These are phyloP conservation scores for Rachycentron canadum DNA, from an alignment of 2,797 vertebrate species.

Conservation along the genomic window DNA sequence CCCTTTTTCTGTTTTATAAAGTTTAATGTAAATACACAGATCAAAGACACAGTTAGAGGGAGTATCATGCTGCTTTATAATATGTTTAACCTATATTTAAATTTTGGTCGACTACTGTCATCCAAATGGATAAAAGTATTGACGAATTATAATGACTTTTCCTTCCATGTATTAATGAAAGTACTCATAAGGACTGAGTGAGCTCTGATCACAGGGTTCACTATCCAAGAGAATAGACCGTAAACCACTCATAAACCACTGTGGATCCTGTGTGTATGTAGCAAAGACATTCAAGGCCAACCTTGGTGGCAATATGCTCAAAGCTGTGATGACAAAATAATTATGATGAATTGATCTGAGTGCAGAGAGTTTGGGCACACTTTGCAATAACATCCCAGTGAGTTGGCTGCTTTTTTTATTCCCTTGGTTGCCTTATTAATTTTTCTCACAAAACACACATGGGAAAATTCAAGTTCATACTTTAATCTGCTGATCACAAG, in stretches of 20 bases:
- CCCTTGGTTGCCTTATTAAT: constrained; percentile 20
- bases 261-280: constrained; percentile 17
- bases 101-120: constrained; percentile 3
- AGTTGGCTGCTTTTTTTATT: constrained; percentile 40
- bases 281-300: constrained; percentile 30
- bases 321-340: constrained; percentile 51
- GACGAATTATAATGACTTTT: constrained; percentile 43
- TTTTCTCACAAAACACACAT: constrained; percentile 44
- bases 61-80: constrained; percentile 7
- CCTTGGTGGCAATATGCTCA: constrained; percentile 34
- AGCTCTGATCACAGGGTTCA: constrained; percentile 48
- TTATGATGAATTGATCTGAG: constrained; percentile 51
- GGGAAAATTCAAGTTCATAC: constrained; percentile 33
- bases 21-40: constrained; percentile 20
- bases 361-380: constrained; percentile 6
- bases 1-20: neutral
- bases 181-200: constrained; percentile 33
- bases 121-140: constrained; percentile 25
- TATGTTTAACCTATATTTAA: constrained; percentile 26
- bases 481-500: constrained; percentile 52
- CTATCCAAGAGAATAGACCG: constrained; percentile 49
- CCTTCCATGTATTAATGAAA: constrained; percentile 48
- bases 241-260: constrained; percentile 44
- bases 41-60: constrained; percentile 14
- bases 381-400: constrained; percentile 30